Evolutionary conservation across 1,140 invertebrate genomes (phyloP), one percentile per base, ranked within the genome.

Genomic region (Carposina sasakii): DNA sequence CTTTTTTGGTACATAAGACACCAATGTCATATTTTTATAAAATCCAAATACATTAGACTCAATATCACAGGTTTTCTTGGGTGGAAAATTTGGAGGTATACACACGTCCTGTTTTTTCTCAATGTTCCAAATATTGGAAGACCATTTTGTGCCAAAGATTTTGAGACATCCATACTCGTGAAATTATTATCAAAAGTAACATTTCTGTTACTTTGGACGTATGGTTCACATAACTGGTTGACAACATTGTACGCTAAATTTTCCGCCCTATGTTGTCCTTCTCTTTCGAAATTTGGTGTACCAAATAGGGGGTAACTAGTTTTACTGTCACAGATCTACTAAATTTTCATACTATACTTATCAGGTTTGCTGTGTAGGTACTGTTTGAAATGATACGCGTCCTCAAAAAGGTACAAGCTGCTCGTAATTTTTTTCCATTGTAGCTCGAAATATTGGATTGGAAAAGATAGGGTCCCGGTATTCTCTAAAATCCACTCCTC

Each of bases 341-440:
- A 71, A 46, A 67, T 57, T 63, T 85, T 85, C 28, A 84, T 66
- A 3, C 68, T 81, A 56, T 83, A 86, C 52, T 81, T 86, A 46
- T 64, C 68, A 1, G 81, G 78, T 62, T 86, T 86, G 31, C 57
- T 67, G 9, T 67, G 70, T 21, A 87, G 78, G 41, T 83, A 85
- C 19, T 71, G 56, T 28, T 62, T 46, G 53, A 82, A n/a, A 82
- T 36, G 37, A 41, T 17, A 12, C 69, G 65, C 31, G 8, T 8
- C 31, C 34, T 59, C 28, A 53, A 79, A 85, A 33, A 31, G 31
- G 26, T 50, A 59, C 56, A 2, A 84, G 43, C 53, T 62, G 72
- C 56, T 84, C 76, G 50, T 83, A 76, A 33, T 52, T 57, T 62
- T 33, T 33, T 8, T 13, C 13, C 31, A 33, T 33, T 33, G 13